Conservation (phyloP, 2,113 vertebrate species). For the Phodopus roborovskii region DNA sequence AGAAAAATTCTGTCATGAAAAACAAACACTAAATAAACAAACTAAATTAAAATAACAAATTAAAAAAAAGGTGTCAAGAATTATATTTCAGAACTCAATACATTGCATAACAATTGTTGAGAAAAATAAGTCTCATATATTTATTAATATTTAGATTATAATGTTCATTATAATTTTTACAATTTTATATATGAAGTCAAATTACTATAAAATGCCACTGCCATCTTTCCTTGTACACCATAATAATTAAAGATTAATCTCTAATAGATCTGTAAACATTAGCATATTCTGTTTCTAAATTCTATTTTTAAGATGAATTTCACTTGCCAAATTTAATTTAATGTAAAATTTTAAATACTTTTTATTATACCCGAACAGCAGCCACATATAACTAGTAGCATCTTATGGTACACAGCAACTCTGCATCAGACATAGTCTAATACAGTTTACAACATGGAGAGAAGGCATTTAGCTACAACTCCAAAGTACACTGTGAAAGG, state of each 20-base stretch:
- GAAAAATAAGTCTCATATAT: neutral
- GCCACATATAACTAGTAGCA: neutral
- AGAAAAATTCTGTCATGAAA: neutral
- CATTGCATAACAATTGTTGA: neutral
- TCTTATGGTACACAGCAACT: neutral
- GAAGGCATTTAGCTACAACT: neutral
- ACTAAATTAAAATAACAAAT: neutral
- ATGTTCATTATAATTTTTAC: neutral
- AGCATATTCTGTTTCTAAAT: neutral
- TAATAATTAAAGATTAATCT: neutral
- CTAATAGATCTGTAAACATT: neutral
- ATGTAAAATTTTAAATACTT: neutral
- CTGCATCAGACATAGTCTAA: neutral
- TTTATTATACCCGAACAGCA: slow-evolving; percentile 24
- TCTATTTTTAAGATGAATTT: neutral
- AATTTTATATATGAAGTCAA: neutral
- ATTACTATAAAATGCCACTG: neutral
- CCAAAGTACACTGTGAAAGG: neutral
- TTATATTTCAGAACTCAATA: neutral
- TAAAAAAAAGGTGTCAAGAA: neutral
- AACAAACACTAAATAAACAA: neutral
- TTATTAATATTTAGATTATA: neutral
- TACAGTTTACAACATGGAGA: neutral
- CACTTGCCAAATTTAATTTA: slow-evolving; percentile 3
- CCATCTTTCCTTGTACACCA: neutral